phyloP scores from a whole-genome alignment of 2,797 vertebrate species.

The Mus caroli region DNA sequence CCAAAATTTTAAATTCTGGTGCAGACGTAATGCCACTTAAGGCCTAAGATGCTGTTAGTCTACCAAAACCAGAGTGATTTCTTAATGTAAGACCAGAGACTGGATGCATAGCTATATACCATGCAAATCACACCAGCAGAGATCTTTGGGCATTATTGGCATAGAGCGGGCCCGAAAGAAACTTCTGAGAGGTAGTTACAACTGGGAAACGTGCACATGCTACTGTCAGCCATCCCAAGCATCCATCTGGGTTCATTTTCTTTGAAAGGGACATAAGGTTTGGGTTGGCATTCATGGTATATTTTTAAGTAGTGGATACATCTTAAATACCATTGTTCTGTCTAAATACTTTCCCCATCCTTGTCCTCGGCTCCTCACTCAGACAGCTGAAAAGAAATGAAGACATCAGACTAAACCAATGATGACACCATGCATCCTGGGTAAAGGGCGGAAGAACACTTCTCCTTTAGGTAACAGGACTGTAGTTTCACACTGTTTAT shows the following conservation, averaged over 20 bases:
- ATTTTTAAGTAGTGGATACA: not conserved
- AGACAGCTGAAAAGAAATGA: not conserved
- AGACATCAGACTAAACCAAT: not conserved
- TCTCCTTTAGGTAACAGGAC: not conserved
- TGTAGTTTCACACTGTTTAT: not conserved
- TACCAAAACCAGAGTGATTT: not conserved
- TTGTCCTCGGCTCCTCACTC: not conserved
- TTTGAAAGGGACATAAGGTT: conserved; percentile 36
- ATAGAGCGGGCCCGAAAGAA: not conserved
- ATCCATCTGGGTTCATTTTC: not conserved
- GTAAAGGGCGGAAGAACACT: not conserved
- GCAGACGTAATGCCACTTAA: not conserved
- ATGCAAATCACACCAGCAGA: not conserved
- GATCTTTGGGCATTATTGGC: not conserved
- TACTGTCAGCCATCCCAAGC: not conserved
- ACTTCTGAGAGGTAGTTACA: not conserved
- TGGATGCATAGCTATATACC: not conserved
- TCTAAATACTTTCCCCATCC: not conserved
- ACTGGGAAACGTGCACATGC: not conserved
- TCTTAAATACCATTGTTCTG: conserved; percentile 15
- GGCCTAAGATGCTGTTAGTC: not conserved
- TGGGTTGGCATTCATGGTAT: not conserved
- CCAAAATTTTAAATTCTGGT: not conserved
- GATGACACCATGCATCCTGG: too few species aligned
- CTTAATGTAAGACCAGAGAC: not conserved